Evolutionary conservation across 1,140 invertebrate species (phyloP), one percentile per base, ranked within the genome.

Genomic region (Lepidurus apus): DNA sequence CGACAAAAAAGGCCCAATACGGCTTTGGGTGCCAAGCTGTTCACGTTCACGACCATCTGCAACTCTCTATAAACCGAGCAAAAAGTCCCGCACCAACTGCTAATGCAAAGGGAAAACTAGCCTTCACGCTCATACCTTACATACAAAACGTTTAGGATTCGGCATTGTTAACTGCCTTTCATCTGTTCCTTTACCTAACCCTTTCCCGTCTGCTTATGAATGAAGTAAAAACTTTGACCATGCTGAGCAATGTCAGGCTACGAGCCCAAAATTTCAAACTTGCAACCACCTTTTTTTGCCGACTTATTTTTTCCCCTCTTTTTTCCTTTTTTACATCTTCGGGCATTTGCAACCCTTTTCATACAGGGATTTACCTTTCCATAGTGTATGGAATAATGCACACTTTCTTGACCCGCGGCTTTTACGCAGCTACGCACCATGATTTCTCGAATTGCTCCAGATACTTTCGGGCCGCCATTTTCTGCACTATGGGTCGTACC

Each of bases 51-150:
- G 53, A 65, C 53, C 53, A 65, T 65, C 53, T 65, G 53, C 53
- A 65, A 65, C 53, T 65, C 53, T 65, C 53, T 65, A 65, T 65
- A 65, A 65, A 65, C 53, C 53, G 53, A 65, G 53, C 53, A 65
- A 65, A 65, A 65, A 65, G 53, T 65, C 53, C 53, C 53, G 53
- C n/a, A 65, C 53, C 53, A 65, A 65, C 53, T 65, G 53, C 53
- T 65, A 65, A 65, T 65, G 53, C 21, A 65, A 65, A 65, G 53
- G 53, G 53, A 65, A 65, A 65, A 65, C 53, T 65, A 65, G 53
- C 53, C 53, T 65, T 65, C 53, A 65, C 53, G 53, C 53, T 65
- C 53, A 65, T 65, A 65, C 53, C 53, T 65, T 65, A 65, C 21
- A 65, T 34, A 34, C 21, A 65, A 65, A 65, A 65, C 53, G 53